A percentile compares a stretch with the other conserved stretches of the same genome.
phyloP scores from a whole-genome alignment of 1,140 invertebrate genomes.

The Probaryconus sp. region DNA sequence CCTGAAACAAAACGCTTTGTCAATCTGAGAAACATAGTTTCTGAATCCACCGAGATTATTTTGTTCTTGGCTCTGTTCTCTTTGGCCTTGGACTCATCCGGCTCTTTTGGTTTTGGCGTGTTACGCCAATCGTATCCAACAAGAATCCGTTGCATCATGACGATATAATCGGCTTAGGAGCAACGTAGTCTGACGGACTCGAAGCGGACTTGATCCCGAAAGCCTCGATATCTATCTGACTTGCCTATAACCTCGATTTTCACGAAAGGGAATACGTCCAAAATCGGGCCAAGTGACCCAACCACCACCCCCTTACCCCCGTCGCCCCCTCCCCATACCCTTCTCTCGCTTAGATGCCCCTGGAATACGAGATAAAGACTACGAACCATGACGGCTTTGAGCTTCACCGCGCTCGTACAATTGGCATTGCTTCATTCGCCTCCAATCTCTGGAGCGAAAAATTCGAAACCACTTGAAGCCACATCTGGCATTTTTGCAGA shows the following conservation, averaged over 20 bases:
- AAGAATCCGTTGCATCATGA: constrained; percentile 6
- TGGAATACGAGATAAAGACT: constrained; percentile 32
- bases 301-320: too few relatives aligned
- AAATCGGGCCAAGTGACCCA: constrained; percentile 37
- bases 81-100: too few relatives aligned
- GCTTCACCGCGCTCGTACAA: constrained; percentile 7
- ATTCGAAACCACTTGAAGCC: too few relatives aligned
- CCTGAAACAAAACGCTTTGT: too few relatives aligned
- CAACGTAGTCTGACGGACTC: constrained; percentile 30
- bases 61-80: too few relatives aligned
- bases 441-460: background rate
- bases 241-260: constrained; percentile 13
- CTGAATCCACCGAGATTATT: too few relatives aligned
- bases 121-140: constrained; percentile 3
- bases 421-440: constrained; percentile 12
- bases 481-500: too few relatives aligned
- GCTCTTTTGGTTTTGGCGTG: too few relatives aligned
- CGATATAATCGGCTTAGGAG: constrained; percentile 61
- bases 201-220: constrained; percentile 54
- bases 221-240: constrained; percentile 31
- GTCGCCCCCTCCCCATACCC: too few relatives aligned
- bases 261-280: constrained; percentile 13
- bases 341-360: background rate
- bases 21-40: too few relatives aligned
- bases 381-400: background rate